Evolutionary conservation across 1,140 invertebrate species (phyloP).

Genomic region (Macrosteles quadrilineatus): DNA sequence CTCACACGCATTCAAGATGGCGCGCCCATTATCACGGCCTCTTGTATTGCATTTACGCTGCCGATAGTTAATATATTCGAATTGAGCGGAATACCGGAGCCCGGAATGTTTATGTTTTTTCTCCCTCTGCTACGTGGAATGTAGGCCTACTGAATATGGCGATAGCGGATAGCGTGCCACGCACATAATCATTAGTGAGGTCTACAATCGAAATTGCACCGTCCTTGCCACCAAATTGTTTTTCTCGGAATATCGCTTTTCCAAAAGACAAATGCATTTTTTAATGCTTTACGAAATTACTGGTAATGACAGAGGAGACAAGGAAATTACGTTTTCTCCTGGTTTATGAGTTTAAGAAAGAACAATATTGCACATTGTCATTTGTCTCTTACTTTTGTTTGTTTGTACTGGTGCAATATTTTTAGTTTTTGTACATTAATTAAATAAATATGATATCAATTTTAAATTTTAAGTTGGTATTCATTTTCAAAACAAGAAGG

Average conservation of each 20-base stretch:
- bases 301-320: constrained; percentile 1
- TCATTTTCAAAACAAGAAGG: too few relatives aligned
- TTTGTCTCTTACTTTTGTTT: too few relatives aligned
- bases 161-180: constrained; percentile 20
- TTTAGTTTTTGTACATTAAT: too few relatives aligned
- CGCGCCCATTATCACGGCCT: constrained; percentile 21
- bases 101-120: constrained; percentile 19
- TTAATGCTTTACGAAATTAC: constrained; percentile 13
- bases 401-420: too few relatives aligned
- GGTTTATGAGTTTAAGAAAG: too few relatives aligned
- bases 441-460: too few relatives aligned
- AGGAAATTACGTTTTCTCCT: too few relatives aligned
- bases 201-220: neutral
- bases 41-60: constrained; percentile 22
- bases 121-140: neutral
- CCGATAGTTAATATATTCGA: constrained; percentile 22
- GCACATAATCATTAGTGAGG: constrained; percentile 27
- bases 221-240: constrained; percentile 18
- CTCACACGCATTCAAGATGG: constrained; percentile 25
- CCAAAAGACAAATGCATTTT: constrained; percentile 10
- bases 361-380: too few relatives aligned
- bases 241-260: constrained; percentile 14
- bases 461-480: too few relatives aligned
- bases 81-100: constrained; percentile 18
- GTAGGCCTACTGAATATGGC: constrained; percentile 27